Evolutionary conservation across 2,888 invertebrate species (phyloP), one percentile per base, ranked within the genome.

Genomic region (Amphipoea lucens): DNA sequence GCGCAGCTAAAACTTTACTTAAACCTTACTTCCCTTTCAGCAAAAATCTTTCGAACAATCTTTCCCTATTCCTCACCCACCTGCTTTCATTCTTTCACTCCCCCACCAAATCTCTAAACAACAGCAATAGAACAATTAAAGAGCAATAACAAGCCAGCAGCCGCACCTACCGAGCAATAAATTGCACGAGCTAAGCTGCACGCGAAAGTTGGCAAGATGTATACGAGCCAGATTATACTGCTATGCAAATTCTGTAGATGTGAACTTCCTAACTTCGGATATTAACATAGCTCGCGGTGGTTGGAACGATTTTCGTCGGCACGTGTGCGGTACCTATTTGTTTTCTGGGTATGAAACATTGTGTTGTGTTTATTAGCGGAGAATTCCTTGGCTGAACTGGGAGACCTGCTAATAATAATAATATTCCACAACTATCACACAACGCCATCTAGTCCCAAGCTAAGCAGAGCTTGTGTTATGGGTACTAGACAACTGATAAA

Each of bases 211-310:
- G 75, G 77, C 76, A 83, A 80, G 79, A 84, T 51, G 82, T 83
- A 80, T 84, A 87, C 81, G 82, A 82, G 80, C 76, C 79, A 86
- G 82, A 88, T 88, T 88, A 88, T 88, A 90, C 79, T 57, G 81
- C 78, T 88, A 90, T 90, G 91, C 87, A 87, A 91, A 89, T 90
- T 71, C 82, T 78, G 79, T 76, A 83, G 90, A 90, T 85, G 85
- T 86, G 79, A 89, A 91, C 86, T 90, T 89, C 81, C 81, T 71
- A 88, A 90, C 87, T 91, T 87, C 79, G 75, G 71, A 79, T 78
- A 78, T 79, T 84, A 82, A 85, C 78, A 81, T 82, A 79, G 84
- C 89, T 87, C 57, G 89, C 76, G 89, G 89, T 82, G 85, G 72
- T 78, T 20, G 67, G 54, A 77, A 78, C 73, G 83, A 78, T 77